These are phyloP conservation scores for Plumapathes pennacea DNA, from an alignment of 92 coral and sea anemone species.

Conservation along the genomic window DNA sequence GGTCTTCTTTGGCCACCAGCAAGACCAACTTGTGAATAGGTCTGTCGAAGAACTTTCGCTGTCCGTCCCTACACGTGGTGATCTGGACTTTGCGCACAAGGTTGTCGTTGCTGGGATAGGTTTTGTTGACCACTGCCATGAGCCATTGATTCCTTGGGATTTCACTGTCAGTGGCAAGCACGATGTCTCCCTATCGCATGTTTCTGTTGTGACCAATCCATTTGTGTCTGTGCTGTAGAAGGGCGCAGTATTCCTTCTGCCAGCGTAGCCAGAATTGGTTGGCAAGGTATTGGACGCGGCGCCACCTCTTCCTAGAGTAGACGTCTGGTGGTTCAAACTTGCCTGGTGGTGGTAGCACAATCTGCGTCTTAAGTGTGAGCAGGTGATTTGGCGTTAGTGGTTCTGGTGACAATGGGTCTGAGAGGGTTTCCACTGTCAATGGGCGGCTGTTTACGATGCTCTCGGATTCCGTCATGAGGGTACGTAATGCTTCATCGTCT, in stretches of 20 bases:
- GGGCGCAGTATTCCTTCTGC: constrained; percentile 27
- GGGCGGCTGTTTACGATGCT: constrained; percentile 32
- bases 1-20: constrained; percentile 33
- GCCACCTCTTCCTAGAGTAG: constrained; percentile 27
- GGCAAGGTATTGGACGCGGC: constrained; percentile 25
- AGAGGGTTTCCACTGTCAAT: constrained; percentile 25
- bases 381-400: constrained; percentile 54
- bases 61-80: constrained; percentile 14
- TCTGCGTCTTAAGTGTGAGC: constrained; percentile 28
- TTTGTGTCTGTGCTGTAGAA: constrained; percentile 35
- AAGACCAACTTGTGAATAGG: constrained; percentile 30
- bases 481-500: constrained; percentile 40
- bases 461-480: too few species aligned
- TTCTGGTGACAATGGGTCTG: constrained; percentile 31
- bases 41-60: constrained; percentile 9
- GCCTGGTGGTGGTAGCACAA: constrained; percentile 20
- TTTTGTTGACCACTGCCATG: constrained; percentile 15
- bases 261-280: constrained; percentile 14
- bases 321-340: constrained; percentile 28
- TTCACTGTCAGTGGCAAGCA: constrained; percentile 4
- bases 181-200: constrained; percentile 18
- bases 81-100: constrained; percentile 36
- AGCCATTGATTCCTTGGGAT: constrained; percentile 34
- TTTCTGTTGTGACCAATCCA: constrained; percentile 19
- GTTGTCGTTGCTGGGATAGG: constrained; percentile 20